Percentiles rank a stretch among this genome's conserved stretches.
These are phyloP conservation scores for Recurvirostra avosetta DNA, from an alignment of 2,113 vertebrate species.

Conservation along the genomic window DNA sequence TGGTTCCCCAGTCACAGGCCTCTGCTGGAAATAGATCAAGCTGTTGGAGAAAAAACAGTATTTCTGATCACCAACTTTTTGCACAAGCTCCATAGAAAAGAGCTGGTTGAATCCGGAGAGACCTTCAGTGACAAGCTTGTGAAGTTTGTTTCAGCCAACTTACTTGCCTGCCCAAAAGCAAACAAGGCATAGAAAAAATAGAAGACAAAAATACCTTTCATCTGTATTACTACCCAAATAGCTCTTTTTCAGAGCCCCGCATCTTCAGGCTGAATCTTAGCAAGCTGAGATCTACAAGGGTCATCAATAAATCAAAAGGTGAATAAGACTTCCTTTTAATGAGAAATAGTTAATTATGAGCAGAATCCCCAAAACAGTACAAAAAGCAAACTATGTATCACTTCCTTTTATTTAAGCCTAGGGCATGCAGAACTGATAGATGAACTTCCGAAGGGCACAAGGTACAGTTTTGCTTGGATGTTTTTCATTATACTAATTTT, in stretches of 20 bases:
- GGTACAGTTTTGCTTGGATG: not conserved
- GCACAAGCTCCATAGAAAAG: not conserved
- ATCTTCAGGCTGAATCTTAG: not conserved
- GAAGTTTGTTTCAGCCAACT: not conserved
- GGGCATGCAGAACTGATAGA: not conserved
- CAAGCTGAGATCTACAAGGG: not conserved
- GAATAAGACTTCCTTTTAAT: not conserved
- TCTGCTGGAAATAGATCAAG: not conserved
- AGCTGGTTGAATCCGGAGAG: not conserved
- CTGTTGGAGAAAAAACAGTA: not conserved
- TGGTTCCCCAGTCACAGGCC: not conserved
- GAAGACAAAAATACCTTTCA: not conserved
- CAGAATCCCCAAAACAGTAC: not conserved
- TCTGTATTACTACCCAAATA: not conserved
- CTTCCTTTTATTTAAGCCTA: not conserved
- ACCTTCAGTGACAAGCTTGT: not conserved
- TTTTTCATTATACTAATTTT: not conserved
- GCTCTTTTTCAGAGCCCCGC: not conserved
- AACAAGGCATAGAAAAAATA: not conserved
- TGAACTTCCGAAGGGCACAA: not conserved
- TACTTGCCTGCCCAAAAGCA: not conserved
- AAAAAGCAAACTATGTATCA: not conserved
- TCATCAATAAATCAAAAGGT: not conserved
- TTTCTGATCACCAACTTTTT: not conserved
- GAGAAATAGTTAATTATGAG: not conserved